Conservation (phyloP, 2,113 vertebrate species). For the Gopherus flavomarginatus region DNA sequence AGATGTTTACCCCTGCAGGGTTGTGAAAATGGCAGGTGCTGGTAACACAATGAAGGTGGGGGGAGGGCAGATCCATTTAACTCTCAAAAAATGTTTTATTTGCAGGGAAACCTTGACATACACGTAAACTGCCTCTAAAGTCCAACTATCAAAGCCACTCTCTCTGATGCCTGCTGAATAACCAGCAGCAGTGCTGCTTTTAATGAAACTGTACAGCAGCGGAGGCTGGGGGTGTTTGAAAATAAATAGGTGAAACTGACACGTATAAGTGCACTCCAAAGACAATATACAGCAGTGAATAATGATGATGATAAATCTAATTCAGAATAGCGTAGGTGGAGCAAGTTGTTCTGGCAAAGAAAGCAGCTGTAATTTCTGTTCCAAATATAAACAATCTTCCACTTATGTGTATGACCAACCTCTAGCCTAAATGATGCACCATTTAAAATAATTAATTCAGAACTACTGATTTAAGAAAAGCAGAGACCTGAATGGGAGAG, state of each 20-base stretch:
- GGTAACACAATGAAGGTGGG: constrained; percentile 17
- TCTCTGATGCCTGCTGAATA: constrained; percentile 36
- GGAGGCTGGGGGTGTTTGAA: constrained; percentile 47
- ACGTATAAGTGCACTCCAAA: constrained; percentile 33
- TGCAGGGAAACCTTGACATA: constrained; percentile 26
- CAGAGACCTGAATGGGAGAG: neutral
- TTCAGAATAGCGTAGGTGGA: constrained; percentile 1
- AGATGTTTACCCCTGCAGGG: neutral
- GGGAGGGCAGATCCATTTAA: neutral
- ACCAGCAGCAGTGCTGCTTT: constrained; percentile 39
- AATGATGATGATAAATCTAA: constrained; percentile 60
- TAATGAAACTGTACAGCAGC: constrained; percentile 62
- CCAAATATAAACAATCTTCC: constrained; percentile 5
- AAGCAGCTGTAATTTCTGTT: constrained; percentile 48
- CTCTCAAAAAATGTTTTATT: constrained; percentile 53
- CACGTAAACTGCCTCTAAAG: constrained; percentile 25
- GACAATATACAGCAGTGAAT: constrained; percentile 40
- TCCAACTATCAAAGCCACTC: constrained; percentile 33
- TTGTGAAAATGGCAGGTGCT: constrained; percentile 19
- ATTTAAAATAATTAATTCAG: constrained; percentile 30
- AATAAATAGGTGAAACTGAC: constrained; percentile 54
- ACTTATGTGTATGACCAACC: constrained; percentile 30
- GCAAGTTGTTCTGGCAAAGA: constrained; percentile 38
- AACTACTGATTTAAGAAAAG: neutral
- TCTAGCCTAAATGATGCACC: constrained; percentile 10